Evolutionary conservation across 2,113 vertebrate species (phyloP).

Genomic region (Zeus faber): DNA sequence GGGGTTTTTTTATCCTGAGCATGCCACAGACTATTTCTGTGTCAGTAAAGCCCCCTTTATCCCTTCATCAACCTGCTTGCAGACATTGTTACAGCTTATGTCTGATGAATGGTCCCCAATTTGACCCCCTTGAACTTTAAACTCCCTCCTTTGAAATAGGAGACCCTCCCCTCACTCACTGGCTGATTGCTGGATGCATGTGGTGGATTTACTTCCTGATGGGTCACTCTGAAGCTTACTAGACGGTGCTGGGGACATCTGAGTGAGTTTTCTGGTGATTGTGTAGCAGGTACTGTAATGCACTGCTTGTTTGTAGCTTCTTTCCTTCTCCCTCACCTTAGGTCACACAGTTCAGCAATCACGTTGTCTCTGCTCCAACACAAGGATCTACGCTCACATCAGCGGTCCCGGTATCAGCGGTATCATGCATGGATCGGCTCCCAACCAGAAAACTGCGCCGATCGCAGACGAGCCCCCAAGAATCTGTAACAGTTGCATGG

Average conservation of each 20-base stretch:
- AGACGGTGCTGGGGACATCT: neutral
- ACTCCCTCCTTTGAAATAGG: slow-evolving; percentile 10
- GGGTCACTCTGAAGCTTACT: neutral
- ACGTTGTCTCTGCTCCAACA: no score
- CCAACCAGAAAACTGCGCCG: no score
- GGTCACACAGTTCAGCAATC: no score
- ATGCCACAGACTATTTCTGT: slow-evolving; percentile 1
- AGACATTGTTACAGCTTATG: slow-evolving; percentile 6
- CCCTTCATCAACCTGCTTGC: slow-evolving; percentile 21
- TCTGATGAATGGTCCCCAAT: slow-evolving; percentile 7
- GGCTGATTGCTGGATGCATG: neutral
- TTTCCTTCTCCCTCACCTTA: no score
- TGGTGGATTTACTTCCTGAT: neutral
- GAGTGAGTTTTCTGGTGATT: neutral
- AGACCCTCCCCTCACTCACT: neutral
- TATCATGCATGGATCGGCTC: no score
- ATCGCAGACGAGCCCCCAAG: no score
- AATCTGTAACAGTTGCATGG: no score
- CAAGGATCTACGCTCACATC: no score
- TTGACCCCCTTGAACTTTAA: slow-evolving; percentile 22
- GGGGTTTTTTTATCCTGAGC: slow-evolving; percentile 10
- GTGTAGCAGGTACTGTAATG: neutral
- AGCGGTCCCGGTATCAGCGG: no score
- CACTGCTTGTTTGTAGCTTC: neutral
- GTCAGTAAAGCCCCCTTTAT: neutral